These are phyloP conservation scores for Hipparchia semele DNA, from an alignment of 2,888 invertebrate genomes.

Conservation along the genomic window DNA sequence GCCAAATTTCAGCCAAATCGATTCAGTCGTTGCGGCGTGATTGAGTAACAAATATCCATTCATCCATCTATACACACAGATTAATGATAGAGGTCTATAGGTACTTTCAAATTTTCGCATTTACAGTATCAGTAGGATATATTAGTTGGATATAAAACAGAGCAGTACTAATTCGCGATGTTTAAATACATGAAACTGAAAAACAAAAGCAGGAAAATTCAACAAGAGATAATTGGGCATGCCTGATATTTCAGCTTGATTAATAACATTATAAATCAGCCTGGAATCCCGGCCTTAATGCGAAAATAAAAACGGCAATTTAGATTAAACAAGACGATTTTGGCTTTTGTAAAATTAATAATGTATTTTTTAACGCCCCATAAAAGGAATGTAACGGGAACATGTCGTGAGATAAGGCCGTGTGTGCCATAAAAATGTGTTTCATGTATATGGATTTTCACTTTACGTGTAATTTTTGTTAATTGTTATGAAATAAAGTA, in stretches of 20 bases:
- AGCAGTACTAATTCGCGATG: too few relatives aligned
- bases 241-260: slow-evolving; percentile 69
- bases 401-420: slow-evolving; percentile 32
- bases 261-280: slow-evolving; percentile 69
- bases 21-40: too few relatives aligned
- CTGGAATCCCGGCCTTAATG: slow-evolving; percentile 55
- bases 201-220: slow-evolving; percentile 53
- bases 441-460: slow-evolving; percentile 23
- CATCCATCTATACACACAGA: too few relatives aligned
- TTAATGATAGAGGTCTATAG: too few relatives aligned
- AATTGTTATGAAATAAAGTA: neutral
- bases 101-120: too few relatives aligned
- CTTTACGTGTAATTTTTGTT: slow-evolving; percentile 2
- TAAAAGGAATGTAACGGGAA: slow-evolving; percentile 41
- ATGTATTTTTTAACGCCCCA: slow-evolving; percentile 46
- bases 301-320: slow-evolving; percentile 60
- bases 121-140: too few relatives aligned
- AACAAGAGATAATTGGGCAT: slow-evolving; percentile 65
- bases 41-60: too few relatives aligned
- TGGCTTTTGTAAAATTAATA: slow-evolving; percentile 49
- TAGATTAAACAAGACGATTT: slow-evolving; percentile 53
- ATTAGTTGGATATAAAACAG: too few relatives aligned
- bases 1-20: too few relatives aligned
- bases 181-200: slow-evolving; percentile 30
- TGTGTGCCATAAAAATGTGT: slow-evolving; percentile 18